Evolutionary conservation across 2,888 invertebrate species (phyloP), one percentile per base, ranked within the genome.

Genomic region (Hypselothyrea guttata): DNA sequence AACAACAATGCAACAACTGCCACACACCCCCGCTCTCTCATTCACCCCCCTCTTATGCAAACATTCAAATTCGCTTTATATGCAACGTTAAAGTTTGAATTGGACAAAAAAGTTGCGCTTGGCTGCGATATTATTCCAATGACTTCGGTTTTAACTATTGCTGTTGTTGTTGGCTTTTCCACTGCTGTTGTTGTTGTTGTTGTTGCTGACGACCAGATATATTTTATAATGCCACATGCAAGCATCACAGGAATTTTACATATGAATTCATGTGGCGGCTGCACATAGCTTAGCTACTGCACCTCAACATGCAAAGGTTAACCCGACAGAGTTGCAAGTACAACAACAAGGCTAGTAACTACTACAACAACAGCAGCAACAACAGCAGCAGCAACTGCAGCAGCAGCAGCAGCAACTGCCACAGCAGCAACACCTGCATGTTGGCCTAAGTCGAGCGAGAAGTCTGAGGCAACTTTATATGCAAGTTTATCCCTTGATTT

Each of bases 401-500:
- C 8, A 38, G 7, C 7, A 34, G n/a, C 12, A 44, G 42, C 45
- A 52, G 52, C 47, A n/a, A n/a, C n/a, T n/a, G n/a, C n/a, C n/a
- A n/a, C n/a, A n/a, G n/a, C n/a, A n/a, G 22, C 3, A 22, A 22
- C 22, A 22, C 22, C 22, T 22, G 22, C 22, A 22, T 22, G 3
- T 5, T 22, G 22, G 22, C 22, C 22, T 22, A 22, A 22, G 22
- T 22, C 22, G 22, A 22, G 22, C 3, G 3, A 5, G 5, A 5
- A 22, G 22, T 22, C 22, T 2, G 22, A 22, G 22, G 22, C 22
- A 22, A 63, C 51, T 52, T 34, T 38, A n/a, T 72, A 56, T 59
- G 72, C 45, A 61, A 75, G 68, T 75, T 73, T 78, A 84, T 78
- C 62, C 82, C 73, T 69, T 82, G 79, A 81, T 84, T 84, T 84